Conservation (phyloP, 23 tunicate genomes). For the Clavelina lepadiformis region DNA sequence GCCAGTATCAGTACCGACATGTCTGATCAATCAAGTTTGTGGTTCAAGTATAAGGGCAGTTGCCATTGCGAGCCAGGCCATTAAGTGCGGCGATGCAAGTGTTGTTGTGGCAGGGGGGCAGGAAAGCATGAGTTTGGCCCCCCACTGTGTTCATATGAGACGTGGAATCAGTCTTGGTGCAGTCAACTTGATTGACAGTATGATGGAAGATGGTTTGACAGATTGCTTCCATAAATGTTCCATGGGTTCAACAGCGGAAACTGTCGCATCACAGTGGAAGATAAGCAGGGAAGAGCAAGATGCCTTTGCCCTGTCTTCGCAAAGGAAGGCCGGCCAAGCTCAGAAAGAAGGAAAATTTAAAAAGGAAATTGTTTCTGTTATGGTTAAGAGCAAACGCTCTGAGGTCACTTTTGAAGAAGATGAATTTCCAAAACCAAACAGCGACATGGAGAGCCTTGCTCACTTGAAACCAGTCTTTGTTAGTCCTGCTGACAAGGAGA, state of each 20-base stretch:
- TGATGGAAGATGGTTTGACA: slow-evolving; percentile 53
- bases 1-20: slow-evolving; percentile 36
- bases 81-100: slow-evolving; percentile 41
- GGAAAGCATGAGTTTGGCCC: slow-evolving; percentile 53
- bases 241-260: slow-evolving; percentile 67
- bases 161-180: slow-evolving; percentile 4
- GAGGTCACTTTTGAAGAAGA: slow-evolving; percentile 14
- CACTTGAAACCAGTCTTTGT: slow-evolving; percentile 23
- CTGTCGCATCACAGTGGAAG: slow-evolving; percentile 33
- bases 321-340: slow-evolving; percentile 30
- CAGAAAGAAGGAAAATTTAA: slow-evolving; percentile 25
- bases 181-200: slow-evolving; percentile 14
- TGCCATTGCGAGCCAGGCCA: slow-evolving; percentile 49
- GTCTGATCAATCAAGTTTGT: slow-evolving; percentile 63
- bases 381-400: slow-evolving; percentile 20
- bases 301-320: slow-evolving; percentile 38
- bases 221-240: slow-evolving; percentile 28
- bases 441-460: slow-evolving; percentile 29
- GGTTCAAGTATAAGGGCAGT: slow-evolving; percentile 54
- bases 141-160: slow-evolving; percentile 55
- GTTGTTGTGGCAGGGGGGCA: slow-evolving; percentile 62
- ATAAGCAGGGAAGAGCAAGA: slow-evolving; percentile 38
- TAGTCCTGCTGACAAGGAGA: not conserved
- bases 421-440: slow-evolving; percentile 51
- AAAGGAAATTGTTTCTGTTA: slow-evolving; percentile 41